These are phyloP conservation scores for Genyomyrus donnyi DNA, from an alignment of 2,113 vertebrate species.

Conservation along the genomic window DNA sequence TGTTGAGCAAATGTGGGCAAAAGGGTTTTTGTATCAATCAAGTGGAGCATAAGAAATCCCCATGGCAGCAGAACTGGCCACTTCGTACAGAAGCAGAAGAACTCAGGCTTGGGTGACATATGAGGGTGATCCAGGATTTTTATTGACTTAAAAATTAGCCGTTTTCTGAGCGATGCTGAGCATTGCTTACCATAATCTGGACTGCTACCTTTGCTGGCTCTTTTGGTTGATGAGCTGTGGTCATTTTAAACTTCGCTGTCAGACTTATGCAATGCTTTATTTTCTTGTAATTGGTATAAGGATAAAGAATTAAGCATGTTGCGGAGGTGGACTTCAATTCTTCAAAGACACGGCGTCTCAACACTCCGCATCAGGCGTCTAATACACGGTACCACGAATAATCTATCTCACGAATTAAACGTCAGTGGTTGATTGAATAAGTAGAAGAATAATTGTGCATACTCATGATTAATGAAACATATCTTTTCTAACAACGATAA, in stretches of 20 bases:
- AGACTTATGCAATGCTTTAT: conserved; percentile 6
- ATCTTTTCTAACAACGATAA: neutral
- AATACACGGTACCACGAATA: conserved; percentile 43
- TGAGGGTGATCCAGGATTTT: neutral
- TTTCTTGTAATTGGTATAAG: conserved; percentile 14
- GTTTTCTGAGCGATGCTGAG: neutral
- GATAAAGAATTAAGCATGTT: conserved; percentile 40
- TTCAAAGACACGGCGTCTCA: conserved; percentile 41
- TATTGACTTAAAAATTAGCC: neutral
- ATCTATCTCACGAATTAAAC: neutral
- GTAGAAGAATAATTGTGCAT: neutral
- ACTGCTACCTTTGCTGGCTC: neutral
- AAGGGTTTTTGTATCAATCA: conserved; percentile 21
- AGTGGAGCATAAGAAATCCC: conserved; percentile 33
- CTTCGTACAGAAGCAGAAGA: conserved; percentile 20
- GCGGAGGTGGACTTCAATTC: conserved; percentile 34
- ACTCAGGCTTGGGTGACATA: conserved; percentile 20
- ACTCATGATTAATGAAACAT: neutral
- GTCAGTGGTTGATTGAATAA: neutral
- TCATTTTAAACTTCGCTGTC: neutral
- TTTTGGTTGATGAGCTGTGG: neutral
- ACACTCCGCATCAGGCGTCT: conserved; percentile 34
- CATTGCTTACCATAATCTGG: neutral
- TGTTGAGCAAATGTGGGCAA: neutral
- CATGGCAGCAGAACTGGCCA: conserved; percentile 30